A percentile compares a stretch with the other conserved stretches of the same genome.
phyloP scores from a whole-genome alignment of 2,888 invertebrate genomes.

The Palloptera scutellata region DNA sequence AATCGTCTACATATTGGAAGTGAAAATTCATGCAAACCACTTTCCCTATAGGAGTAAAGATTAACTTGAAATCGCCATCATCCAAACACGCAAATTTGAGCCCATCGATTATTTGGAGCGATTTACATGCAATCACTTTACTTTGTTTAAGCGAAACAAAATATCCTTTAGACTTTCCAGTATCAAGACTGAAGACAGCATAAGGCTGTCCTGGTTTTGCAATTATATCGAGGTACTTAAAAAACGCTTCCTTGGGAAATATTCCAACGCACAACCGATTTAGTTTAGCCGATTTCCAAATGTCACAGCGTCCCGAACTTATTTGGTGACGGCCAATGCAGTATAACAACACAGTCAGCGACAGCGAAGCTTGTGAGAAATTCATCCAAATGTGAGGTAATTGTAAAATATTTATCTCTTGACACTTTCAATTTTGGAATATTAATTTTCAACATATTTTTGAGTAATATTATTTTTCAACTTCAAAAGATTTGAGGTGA shows the following conservation, averaged over 20 bases:
- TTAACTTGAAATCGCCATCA: background rate
- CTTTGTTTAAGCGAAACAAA: conserved; percentile 18
- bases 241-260: conserved; percentile 15
- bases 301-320: background rate
- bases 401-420: too few relatives aligned
- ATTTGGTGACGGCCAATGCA: too few relatives aligned
- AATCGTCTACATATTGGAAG: conserved; percentile 22
- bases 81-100: background rate
- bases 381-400: too few relatives aligned
- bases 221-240: conserved; percentile 19
- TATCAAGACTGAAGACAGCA: conserved; percentile 14
- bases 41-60: too few relatives aligned
- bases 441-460: too few relatives aligned
- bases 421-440: too few relatives aligned
- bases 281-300: background rate
- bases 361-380: too few relatives aligned
- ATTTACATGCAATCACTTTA: conserved; percentile 6
- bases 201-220: conserved; percentile 4
- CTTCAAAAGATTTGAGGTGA: too few relatives aligned
- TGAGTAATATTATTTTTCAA: too few relatives aligned
- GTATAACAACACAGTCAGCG: too few relatives aligned
- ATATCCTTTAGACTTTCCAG: conserved; percentile 5
- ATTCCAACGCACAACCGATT: conserved; percentile 17
- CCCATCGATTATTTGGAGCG: conserved; percentile 1
- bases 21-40: conserved; percentile 12